Evolutionary conservation across 1,140 invertebrate genomes (phyloP), one percentile per base, ranked within the genome.

Genomic region (Elysia chlorotica): DNA sequence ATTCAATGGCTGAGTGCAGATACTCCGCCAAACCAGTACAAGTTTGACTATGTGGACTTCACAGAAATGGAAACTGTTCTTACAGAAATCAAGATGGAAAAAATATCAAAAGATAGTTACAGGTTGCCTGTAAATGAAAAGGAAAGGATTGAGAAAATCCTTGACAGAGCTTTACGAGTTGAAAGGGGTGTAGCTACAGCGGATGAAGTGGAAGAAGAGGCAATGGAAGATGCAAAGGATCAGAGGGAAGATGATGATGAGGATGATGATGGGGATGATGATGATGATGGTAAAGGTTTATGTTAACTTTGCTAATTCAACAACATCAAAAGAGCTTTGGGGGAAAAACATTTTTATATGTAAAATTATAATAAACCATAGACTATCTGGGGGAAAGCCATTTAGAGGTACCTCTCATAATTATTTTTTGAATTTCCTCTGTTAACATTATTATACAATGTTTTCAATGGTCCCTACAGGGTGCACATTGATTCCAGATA

Each of bases 1-100:
- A 96, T 97, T 81, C 91, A 94, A 80, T 97, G 95, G 95, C 87
- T 96, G 37, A 94, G 93, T 3, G 93, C 87, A 85, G 89, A 91
- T 66, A 80, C 86, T 65, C 86, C 89, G 2, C 91, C 92, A 2
- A 91, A 94, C 84, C 91, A 93, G 23, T 97, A 96, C 88, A 93
- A 92, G 59, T 93, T 94, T 2, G 95, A 96, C 88, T 96, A 96
- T 89, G 93, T 95, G 86, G 95, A 96, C 85, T 88, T 90, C 54
- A 96, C 93, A 23, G 85, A 86, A 37, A 78, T 84, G 66, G 83
- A 83, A 48, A 81, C 79, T 73, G 80, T 86, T 35, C 72, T 97
- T 76, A 96, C 95, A 5, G 95, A 94, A 81, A 88, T 97, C 57
- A 92, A 92, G 77, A 88, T 97, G 83, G 90, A 91, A 25, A 91